Conservation (phyloP, 1,140 invertebrate genomes). For the Holcopasites calliopsidis region DNA sequence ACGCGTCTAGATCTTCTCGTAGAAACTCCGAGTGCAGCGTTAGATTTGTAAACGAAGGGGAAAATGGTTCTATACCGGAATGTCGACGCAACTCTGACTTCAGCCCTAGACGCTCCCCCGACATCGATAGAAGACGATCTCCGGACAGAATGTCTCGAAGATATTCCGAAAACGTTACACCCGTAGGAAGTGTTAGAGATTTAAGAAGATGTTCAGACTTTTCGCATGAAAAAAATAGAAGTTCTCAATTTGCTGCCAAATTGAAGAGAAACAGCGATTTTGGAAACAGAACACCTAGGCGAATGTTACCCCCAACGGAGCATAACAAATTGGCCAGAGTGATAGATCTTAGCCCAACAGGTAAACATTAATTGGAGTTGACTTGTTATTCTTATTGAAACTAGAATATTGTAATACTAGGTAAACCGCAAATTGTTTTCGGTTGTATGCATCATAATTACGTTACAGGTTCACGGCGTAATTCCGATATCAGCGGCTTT, state of each 20-base stretch:
- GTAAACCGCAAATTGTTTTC: conserved; percentile 1
- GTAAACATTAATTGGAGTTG: conserved; percentile 38
- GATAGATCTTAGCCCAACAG: conserved; percentile 69
- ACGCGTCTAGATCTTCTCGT: conserved; percentile 65
- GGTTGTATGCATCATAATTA: neutral
- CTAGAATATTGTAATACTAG: neutral
- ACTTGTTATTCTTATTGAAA: neutral
- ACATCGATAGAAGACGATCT: conserved; percentile 45
- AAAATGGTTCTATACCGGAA: conserved; percentile 26
- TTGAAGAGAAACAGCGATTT: conserved; percentile 75
- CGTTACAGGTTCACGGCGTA: conserved; percentile 67
- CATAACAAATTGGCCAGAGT: conserved; percentile 66
- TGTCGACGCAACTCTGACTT: conserved; percentile 49
- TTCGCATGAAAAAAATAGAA: conserved; percentile 72
- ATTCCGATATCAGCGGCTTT: conserved; percentile 70
- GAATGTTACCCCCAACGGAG: conserved; percentile 62
- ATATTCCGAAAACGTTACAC: conserved; percentile 70
- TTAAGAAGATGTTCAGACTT: conserved; percentile 74
- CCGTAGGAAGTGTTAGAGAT: conserved; percentile 66
- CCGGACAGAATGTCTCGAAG: conserved; percentile 64
- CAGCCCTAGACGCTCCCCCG: conserved; percentile 41
- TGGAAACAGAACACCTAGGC: conserved; percentile 70
- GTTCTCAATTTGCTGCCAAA: conserved; percentile 75
- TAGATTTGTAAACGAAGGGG: conserved; percentile 65
- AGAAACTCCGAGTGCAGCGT: conserved; percentile 73